phyloP scores from a whole-genome alignment of 2,888 invertebrate species.

The Tanytarsus gracilentus region DNA sequence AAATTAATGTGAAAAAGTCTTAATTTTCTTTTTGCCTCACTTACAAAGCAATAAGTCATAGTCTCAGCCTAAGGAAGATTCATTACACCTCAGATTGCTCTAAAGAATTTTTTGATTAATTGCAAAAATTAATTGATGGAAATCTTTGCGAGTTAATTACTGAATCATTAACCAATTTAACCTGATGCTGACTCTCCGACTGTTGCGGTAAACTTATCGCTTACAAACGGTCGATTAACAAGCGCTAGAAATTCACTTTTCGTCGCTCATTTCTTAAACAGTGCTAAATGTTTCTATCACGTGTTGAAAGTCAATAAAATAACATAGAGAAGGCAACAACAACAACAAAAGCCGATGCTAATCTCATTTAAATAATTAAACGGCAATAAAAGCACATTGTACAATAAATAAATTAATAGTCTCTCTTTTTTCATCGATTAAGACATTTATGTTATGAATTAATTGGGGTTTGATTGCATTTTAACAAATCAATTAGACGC shows the following conservation, averaged over 20 bases:
- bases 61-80: too few relatives aligned
- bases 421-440: conserved; percentile 21
- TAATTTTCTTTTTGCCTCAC: not conserved
- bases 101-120: not conserved
- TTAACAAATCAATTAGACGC: conserved; percentile 14
- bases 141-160: conserved; percentile 15
- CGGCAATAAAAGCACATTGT: conserved; percentile 6
- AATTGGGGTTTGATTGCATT: conserved; percentile 7
- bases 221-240: not conserved
- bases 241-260: not conserved
- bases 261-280: not conserved
- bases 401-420: too few relatives aligned
- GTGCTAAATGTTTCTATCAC: conserved; percentile 5
- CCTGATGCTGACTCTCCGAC: conserved; percentile 5
- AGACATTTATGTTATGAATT: conserved; percentile 21
- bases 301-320: conserved; percentile 24
- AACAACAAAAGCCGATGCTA: conserved; percentile 9
- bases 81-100: not conserved
- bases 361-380: conserved; percentile 29
- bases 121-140: conserved; percentile 14
- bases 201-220: not conserved
- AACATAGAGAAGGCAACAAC: not conserved
- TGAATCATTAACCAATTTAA: conserved; percentile 1
- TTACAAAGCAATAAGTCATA: conserved; percentile 18
- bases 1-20: conserved; percentile 4